Percentiles rank a stretch among this genome's conserved stretches.
These are phyloP conservation scores for Myathropa florea DNA, from an alignment of 2,888 invertebrate species.

Conservation along the genomic window DNA sequence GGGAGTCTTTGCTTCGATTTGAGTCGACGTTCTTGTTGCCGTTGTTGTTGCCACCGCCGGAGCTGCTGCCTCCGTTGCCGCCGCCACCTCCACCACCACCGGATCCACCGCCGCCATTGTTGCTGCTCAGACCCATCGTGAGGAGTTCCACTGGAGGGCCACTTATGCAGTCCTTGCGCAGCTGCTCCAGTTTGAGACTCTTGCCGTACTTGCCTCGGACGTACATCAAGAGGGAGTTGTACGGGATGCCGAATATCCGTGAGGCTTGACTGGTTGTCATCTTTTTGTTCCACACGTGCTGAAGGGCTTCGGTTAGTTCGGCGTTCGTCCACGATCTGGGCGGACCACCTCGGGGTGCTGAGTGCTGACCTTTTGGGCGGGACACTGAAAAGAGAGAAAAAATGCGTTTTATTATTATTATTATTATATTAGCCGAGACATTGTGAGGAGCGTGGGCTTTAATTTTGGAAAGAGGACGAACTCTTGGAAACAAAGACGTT, in stretches of 20 bases:
- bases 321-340: constrained; percentile 96
- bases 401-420: no score
- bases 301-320: constrained; percentile 93
- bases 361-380: constrained; percentile 94
- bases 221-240: constrained; percentile 95
- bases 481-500: no score
- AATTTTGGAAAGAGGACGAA: no score
- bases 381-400: constrained; percentile 83
- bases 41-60: constrained; percentile 71
- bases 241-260: constrained; percentile 94
- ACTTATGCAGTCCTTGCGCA: constrained; percentile 93
- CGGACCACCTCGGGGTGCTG: constrained; percentile 93
- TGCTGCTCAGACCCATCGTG: constrained; percentile 83
- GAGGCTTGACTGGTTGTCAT: constrained; percentile 97
- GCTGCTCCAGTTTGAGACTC: constrained; percentile 92
- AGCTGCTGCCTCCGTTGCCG: constrained; percentile 44
- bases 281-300: constrained; percentile 97
- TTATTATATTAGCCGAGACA: not conserved
- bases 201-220: constrained; percentile 96
- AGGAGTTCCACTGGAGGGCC: constrained; percentile 88
- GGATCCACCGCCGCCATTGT: constrained; percentile 35
- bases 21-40: constrained; percentile 62
- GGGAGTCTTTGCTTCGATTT: constrained; percentile 78
- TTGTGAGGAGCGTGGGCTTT: no score
- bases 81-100: constrained; percentile 10